Conservation (phyloP, 2,888 invertebrate species). For the Meiosimyza platycephala region DNA sequence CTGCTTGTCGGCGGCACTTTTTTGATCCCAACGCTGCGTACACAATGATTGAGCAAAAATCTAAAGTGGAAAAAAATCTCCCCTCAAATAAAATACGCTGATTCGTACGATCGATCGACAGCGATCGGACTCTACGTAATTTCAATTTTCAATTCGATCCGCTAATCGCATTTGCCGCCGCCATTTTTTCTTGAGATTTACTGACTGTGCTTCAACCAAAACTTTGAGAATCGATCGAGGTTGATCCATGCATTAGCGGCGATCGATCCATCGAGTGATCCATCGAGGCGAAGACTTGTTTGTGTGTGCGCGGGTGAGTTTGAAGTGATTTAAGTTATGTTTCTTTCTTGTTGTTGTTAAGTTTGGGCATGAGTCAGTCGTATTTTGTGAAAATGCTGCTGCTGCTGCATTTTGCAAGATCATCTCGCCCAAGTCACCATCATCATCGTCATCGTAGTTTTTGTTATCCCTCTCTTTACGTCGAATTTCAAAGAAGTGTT, state of each 20-base stretch:
- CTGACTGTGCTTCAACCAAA: not conserved
- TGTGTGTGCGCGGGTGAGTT: conserved; percentile 33
- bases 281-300: conserved; percentile 6
- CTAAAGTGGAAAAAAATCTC: not conserved
- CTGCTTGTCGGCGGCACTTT: conserved; percentile 27
- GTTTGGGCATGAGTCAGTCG: conserved; percentile 38
- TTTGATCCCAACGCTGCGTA: conserved; percentile 34
- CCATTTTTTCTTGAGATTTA: not conserved
- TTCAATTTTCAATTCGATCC: conserved; percentile 63
- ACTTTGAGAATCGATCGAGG: not conserved
- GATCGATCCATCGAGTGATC: not conserved
- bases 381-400: conserved; percentile 15
- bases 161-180: conserved; percentile 56
- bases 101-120: conserved; percentile 32
- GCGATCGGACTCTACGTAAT: conserved; percentile 48
- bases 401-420: conserved; percentile 31
- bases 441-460: not conserved
- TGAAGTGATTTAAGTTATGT: conserved; percentile 24
- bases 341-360: conserved; percentile 20
- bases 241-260: conserved; percentile 1
- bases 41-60: conserved; percentile 32
- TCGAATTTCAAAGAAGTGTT: no score
- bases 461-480: no score
- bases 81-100: conserved; percentile 20
- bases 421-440: conserved; percentile 6